phyloP scores from a whole-genome alignment of 2,113 vertebrate species.

The Aegotheles bennettii region DNA sequence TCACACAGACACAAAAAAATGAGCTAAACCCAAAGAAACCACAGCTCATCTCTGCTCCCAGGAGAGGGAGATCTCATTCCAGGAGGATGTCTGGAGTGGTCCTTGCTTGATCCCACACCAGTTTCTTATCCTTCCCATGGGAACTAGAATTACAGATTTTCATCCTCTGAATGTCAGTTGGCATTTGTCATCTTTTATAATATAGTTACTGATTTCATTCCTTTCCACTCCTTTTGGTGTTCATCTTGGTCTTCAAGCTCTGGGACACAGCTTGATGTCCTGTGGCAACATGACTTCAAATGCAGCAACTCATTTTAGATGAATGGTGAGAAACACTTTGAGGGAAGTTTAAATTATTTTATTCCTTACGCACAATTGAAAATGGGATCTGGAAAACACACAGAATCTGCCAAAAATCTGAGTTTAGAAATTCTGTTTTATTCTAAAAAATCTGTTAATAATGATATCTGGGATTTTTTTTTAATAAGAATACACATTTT shows the following conservation, averaged over 20 bases:
- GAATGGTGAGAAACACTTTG: neutral
- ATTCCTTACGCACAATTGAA: neutral
- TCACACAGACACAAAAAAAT: neutral
- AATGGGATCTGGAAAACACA: neutral
- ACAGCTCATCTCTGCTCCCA: neutral
- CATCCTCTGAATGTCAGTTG: neutral
- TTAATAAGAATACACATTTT: neutral
- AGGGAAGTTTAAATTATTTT: neutral
- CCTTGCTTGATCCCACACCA: neutral
- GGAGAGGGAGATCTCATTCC: neutral
- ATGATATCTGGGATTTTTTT: neutral
- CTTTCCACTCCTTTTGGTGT: neutral
- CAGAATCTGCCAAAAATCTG: neutral
- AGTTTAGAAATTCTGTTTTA: neutral
- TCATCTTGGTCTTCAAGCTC: neutral
- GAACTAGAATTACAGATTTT: neutral
- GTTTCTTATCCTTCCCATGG: neutral
- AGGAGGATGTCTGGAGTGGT: neutral
- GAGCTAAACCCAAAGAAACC: neutral
- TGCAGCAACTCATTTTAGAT: neutral
- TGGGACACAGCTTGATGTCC: neutral
- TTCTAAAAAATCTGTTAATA: neutral
- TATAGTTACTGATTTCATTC: neutral
- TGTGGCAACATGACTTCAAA: neutral
- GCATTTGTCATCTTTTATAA: accelerated